Base-by-base conservation (phyloP, 2,888 invertebrate genomes). In the Mesorhabditis sp. region DNA sequence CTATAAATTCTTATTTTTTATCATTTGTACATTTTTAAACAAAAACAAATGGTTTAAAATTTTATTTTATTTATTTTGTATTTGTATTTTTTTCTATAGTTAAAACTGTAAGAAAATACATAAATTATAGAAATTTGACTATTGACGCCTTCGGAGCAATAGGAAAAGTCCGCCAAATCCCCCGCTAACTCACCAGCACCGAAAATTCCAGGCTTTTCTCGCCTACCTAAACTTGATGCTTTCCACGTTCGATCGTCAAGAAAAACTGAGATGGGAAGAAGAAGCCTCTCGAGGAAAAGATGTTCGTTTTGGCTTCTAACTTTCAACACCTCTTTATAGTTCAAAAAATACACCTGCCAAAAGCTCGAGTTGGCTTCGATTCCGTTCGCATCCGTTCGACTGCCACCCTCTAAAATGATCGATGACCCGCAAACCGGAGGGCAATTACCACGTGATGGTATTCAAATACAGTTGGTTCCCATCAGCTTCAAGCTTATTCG, bases 401-500 rank as follows among this genome's bases (percentile, higher is more conserved):
- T 74, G 41, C 76, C 74, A 4, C 70, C 76, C 4, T n/a, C 68
- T 5, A 67, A 69, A 43, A 4, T 74, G 4, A 45, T 76, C 43
- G 63, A 70, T 13, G 76, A 76, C 62, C 72, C 71, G n/a, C 71
- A 76, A 64, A 69, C 64, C 3, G 68, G 67, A 7, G 43, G 67
- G 7, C 41, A 72, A n/a, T 41, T 63, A 13, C 67, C 72, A 5
- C 43, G 41, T 10, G 63, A 45, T 13, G 72, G 72, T 0, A 45
- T 74, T 41, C n/a, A 68, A 50, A 43, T 66, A 15, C 69, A 68
- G 66, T 69, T 4, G 1, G 58, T n/a, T 4, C 10, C n/a, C 15
- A 4, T 7, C 62, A n/a, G 42, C 5, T 43, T 5, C 4, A 62
- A 1, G 65, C 45, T 28, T 43, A 42, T 63, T 4, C 43, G 13